Evolutionary conservation across 2,888 invertebrate species (phyloP), one percentile per base, ranked within the genome.

Genomic region (Harpalus rubripes): DNA sequence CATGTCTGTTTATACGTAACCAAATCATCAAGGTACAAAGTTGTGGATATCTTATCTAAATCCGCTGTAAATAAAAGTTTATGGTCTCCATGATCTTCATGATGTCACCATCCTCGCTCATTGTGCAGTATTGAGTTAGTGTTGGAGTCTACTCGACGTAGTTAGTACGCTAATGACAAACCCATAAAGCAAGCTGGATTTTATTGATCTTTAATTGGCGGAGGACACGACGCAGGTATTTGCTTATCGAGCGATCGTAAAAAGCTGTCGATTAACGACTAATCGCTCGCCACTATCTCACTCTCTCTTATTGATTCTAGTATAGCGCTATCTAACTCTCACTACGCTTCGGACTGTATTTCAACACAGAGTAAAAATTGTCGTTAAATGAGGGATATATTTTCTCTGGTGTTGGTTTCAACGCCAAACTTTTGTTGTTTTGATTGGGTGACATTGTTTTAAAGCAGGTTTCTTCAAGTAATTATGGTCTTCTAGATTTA

Each of bases 121-220:
- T 63, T 7, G 16, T 56, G 76, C 68, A 56, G 52, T 78, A 78
- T 78, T 78, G 78, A 74, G 72, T 74, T 74, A 44, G 72, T 74
- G 44, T 41, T 41, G 41, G 18, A 16, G 41, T 16, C 22, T 5
- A 22, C 22, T 22, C n/a, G 18, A 4, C 41, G 44, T 74, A 44
- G 44, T 74, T 83, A 56, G 76, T 41, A 22, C 78, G 52, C 76
- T 84, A 84, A 84, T 84, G 84, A 84, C 63, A 65, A 84, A 63
- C 32, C 81, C 78, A 84, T 84, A 84, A 84, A 84, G 63, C 65
- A 84, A 52, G 26, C 61, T 84, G 32, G 78, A 78, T 84, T 84
- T 84, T 84, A 84, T 84, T 84, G 84, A 78, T 84, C 84, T 78
- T 84, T 84, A 84, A 84, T 84, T 84, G 84, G 84, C 84, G 84